phyloP scores from a whole-genome alignment of 2,888 invertebrate species.

The Pseudococcus jackbeardsleyi region DNA sequence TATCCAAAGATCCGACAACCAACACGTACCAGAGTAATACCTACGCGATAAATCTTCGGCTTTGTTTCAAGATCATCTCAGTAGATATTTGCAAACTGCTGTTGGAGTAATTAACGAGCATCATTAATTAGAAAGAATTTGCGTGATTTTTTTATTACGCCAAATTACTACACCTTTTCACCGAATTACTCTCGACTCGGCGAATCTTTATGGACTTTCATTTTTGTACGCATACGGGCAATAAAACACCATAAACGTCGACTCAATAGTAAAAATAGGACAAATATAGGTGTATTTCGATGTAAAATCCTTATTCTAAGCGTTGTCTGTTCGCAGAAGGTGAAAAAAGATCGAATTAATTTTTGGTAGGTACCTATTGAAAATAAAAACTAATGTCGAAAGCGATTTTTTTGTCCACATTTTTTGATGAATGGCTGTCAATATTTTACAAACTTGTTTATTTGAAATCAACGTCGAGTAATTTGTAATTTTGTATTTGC shows the following conservation, averaged over 20 bases:
- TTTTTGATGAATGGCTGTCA: neutral
- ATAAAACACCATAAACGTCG: neutral
- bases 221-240: conserved; percentile 40
- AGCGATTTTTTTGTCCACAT: conserved; percentile 15
- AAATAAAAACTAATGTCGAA: neutral
- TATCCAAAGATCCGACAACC: neutral
- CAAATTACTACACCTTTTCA: conserved; percentile 7
- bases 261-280: neutral
- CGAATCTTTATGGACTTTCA: conserved; percentile 24
- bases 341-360: neutral
- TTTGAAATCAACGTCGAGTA: neutral
- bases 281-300: neutral
- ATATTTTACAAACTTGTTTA: conserved; percentile 5
- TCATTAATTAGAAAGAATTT: conserved; percentile 50
- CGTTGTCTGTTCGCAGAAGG: neutral
- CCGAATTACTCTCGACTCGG: conserved; percentile 33
- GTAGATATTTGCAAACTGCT: neutral
- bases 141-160: conserved; percentile 45
- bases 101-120: conserved; percentile 29
- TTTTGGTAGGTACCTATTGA: neutral
- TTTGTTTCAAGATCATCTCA: neutral
- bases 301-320: neutral
- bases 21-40: neutral
- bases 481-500: conserved; percentile 17
- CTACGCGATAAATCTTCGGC: neutral